phyloP scores from a whole-genome alignment of 2,113 vertebrate species.

The Malurus cyaneus region DNA sequence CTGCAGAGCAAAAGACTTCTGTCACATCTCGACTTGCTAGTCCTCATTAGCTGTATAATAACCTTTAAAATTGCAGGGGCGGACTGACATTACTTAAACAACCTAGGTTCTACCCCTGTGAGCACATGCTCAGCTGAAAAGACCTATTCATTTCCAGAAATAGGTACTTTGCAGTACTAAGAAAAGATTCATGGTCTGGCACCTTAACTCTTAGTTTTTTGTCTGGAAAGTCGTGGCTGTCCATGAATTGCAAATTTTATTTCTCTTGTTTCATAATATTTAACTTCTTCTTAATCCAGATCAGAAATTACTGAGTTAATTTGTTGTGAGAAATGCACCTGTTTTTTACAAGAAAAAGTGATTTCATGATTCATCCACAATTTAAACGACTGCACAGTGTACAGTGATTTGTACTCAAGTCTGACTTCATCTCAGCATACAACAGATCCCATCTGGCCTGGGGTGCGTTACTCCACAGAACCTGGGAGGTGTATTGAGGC shows the following conservation, averaged over 20 bases:
- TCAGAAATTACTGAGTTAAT: neutral
- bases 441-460: neutral
- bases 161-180: neutral
- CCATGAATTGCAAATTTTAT: neutral
- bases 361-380: neutral
- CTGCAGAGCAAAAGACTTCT: constrained; percentile 16
- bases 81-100: neutral
- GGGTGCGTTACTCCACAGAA: neutral
- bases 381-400: neutral
- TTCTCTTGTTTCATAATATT: neutral
- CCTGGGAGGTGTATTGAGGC: neutral
- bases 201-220: neutral
- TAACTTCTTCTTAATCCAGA: neutral
- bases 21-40: neutral
- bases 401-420: neutral
- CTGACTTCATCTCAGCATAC: neutral
- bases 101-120: neutral
- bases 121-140: neutral
- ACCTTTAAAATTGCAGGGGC: neutral
- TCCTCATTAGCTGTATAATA: constrained; percentile 24
- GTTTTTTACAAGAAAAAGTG: neutral
- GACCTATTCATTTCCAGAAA: neutral
- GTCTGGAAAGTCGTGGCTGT: neutral
- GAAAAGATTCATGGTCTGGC: neutral
- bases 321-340: neutral